Conservation (phyloP, 2,888 invertebrate species). For the Adelognathus sp. region DNA sequence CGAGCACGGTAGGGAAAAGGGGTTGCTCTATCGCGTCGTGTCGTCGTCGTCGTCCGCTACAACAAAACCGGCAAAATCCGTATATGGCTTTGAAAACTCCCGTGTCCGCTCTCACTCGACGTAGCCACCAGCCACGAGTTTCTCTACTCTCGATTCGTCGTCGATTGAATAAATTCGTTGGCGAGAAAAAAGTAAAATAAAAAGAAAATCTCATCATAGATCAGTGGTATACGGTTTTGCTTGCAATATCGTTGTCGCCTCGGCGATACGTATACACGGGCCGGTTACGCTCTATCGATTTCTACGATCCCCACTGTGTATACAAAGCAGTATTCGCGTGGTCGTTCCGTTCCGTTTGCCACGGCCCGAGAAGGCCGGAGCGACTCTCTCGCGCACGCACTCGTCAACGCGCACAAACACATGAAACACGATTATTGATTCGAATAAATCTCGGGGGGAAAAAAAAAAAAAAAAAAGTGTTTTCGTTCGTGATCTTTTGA, state of each 20-base stretch:
- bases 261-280: slow-evolving; percentile 25
- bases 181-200: too few relatives aligned
- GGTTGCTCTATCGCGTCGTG: not conserved
- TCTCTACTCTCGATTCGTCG: not conserved
- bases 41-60: not conserved
- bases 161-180: too few relatives aligned
- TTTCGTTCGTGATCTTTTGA: too few relatives aligned
- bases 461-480: not conserved
- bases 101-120: not conserved
- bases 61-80: not conserved
- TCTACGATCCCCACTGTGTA: slow-evolving; percentile 52
- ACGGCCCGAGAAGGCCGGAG: slow-evolving; percentile 57
- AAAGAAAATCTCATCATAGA: too few relatives aligned
- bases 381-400: not conserved
- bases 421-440: not conserved
- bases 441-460: not conserved
- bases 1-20: slow-evolving; percentile 19
- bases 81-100: slow-evolving; percentile 19
- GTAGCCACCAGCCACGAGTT: too few relatives aligned
- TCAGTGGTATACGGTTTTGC: slow-evolving; percentile 46
- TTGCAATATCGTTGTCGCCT: not conserved
- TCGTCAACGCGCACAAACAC: not conserved
- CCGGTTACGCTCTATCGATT: slow-evolving; percentile 58
- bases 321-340: slow-evolving; percentile 52
- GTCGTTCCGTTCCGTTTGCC: slow-evolving; percentile 58